Evolutionary conservation across 2,113 vertebrate genomes (phyloP), one percentile per base, ranked within the genome.

Genomic region (Prionailurus bengalensis): DNA sequence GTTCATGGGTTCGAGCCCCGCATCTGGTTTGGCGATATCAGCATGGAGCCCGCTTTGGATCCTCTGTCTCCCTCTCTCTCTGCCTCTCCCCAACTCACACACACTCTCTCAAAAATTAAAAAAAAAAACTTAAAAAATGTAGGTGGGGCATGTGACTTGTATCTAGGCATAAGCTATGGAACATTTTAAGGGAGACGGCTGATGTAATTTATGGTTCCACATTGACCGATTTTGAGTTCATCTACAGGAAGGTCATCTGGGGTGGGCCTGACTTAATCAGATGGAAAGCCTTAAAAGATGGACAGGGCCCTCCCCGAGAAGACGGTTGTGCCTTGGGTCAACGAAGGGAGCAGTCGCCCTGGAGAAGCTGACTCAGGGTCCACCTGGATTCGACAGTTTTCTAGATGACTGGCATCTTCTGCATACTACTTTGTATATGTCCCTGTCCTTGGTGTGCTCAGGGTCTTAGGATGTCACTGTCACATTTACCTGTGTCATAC

Each of bases 291-390:
- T 58, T n/a, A 9, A 33, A 65, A 39, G 45, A 33, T 2, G 17
- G 27, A 16, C 2, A 4, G 5, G 14, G 11, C 19, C 16, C 12
- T 63, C 12, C 31, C 4, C 0, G 1, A 79, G 31, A 42, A 10
- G 19, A 42, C 63, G 33, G 15, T 10, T 45, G 4, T 53, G 4
- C 48, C 11, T 0, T n/a, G 70, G 42, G 42, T 42, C 17, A 4
- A 1, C 8, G 17, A 23, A 33, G 19, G 7, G 7, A 25, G 5
- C 7, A 3, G 1, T 25, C 42, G 19, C 5, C 17, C 4, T 63
- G 17, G 17, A 82, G 25, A 42, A 65, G 48, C 17, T 33, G 7
- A 6, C 3, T 3, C 4, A 42, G 13, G 39, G 13, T 61, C 29
- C 21, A 5, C 0, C 5, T 16, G 4, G 5, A 7, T 4, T 25